phyloP scores from a whole-genome alignment of 2,797 vertebrate genomes.

The Lindbergichthys nudifrons region DNA sequence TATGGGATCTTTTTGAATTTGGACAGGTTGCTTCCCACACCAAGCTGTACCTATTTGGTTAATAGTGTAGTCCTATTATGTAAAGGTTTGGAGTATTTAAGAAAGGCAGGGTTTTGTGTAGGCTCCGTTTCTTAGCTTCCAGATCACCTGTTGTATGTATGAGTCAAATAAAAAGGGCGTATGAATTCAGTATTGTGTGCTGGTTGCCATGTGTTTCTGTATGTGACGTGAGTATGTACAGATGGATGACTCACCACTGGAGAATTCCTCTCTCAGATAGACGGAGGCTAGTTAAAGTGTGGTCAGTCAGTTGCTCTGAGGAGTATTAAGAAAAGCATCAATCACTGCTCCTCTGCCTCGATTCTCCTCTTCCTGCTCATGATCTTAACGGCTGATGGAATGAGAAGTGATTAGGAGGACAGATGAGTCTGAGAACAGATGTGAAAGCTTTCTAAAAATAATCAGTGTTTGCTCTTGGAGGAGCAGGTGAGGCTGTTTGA shows the following conservation, averaged over 20 bases:
- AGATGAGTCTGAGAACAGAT: conserved; percentile 31
- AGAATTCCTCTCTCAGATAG: conserved; percentile 62
- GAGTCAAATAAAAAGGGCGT: neutral
- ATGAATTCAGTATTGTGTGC: conserved; percentile 5
- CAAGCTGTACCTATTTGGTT: conserved; percentile 35
- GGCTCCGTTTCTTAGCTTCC: neutral
- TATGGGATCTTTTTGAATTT: too few species aligned
- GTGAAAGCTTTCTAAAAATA: conserved; percentile 21
- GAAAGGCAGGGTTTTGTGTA: neutral
- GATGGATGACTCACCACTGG: conserved; percentile 59
- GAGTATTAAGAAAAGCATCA: conserved; percentile 49
- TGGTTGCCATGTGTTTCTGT: conserved; percentile 29
- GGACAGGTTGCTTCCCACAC: conserved; percentile 31
- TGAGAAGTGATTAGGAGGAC: conserved; percentile 36
- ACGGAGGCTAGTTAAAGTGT: conserved; percentile 54
- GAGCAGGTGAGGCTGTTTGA: conserved; percentile 25
- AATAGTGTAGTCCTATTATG: neutral
- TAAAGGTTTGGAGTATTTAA: too few species aligned
- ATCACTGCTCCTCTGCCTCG: conserved; percentile 26
- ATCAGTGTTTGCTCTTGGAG: conserved; percentile 29
- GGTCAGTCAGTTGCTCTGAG: conserved; percentile 46
- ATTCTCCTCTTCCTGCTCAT: conserved; percentile 8
- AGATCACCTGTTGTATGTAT: neutral
- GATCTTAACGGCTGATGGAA: conserved; percentile 39
- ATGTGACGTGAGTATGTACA: conserved; percentile 28